Base-by-base conservation (phyloP, 2,888 invertebrate species). In the Ormia ochracea region DNA sequence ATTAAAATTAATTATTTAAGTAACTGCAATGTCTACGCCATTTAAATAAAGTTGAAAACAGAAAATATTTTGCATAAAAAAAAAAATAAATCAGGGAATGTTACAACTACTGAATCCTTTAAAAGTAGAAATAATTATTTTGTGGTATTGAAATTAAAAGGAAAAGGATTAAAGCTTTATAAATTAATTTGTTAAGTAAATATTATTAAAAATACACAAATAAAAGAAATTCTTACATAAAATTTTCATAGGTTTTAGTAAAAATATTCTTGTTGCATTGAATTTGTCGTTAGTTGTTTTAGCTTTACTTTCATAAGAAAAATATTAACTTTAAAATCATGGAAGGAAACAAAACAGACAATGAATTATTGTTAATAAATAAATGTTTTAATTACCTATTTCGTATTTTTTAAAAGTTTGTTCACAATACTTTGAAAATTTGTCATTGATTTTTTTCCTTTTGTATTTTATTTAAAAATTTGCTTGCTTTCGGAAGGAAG, bases 251-350 rank as follows among this genome's bases (percentile, higher is more conserved):
- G 5, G 41, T 59, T 70, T 61, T 70, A 45, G 43, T 74, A 61
- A 54, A 68, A 66, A 75, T 70, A 74, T 82, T 83, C 83, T 83
- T 83, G 83, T 83, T 83, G 83, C 83, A 83, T 83, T 83, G 83
- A 83, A 83, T 82, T 82, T 82, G 76, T 76, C 36, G 28, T 74
- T 38, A 19, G 38, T 59, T 26, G 45, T 41, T 28, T 66, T 36
- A 23, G 33, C 5, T 48, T 12, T n/a, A n/a, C n/a, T 59, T 59
- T 59, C n/a, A 63, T 19, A 36, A 1, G 14, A 43, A 43, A 28
- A 45, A 9, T 23, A 31, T 73, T 41, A 28, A 21, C 17, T 17
- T 36, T 63, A 33, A 45, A 33, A n/a, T 4, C 33, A 14, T 21
- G 12, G 31, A 23, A 38, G 4, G 26, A 65, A 56, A 41, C 38